Conservation (phyloP, 2,797 vertebrate genomes). For the Argentina silus region DNA sequence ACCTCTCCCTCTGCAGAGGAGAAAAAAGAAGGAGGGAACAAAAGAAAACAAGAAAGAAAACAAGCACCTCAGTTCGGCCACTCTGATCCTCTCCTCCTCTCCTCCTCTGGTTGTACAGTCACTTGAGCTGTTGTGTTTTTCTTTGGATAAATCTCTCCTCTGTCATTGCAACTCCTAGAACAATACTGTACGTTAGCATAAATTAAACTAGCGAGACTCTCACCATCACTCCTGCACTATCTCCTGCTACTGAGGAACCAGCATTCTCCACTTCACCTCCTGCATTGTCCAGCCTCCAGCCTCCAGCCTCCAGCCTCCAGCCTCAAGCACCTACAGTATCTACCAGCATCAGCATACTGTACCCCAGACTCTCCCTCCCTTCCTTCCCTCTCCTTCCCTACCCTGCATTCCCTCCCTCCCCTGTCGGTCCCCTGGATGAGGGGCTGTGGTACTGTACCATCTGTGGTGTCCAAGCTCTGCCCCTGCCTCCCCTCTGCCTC, state of each 20-base stretch:
- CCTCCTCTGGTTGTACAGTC: background rate
- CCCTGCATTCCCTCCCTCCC: background rate
- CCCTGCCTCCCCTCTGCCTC: slow-evolving; percentile 28
- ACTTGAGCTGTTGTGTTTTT: slow-evolving; percentile 1
- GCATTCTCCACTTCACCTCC: background rate
- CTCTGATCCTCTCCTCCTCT: slow-evolving; percentile 18
- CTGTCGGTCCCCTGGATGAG: slow-evolving; percentile 6
- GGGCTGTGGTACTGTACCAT: slow-evolving; percentile 46
- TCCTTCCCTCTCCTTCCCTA: slow-evolving; percentile 6
- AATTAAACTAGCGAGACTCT: background rate
- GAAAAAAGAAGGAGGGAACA: slow-evolving; percentile 35
- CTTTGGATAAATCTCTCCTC: background rate
- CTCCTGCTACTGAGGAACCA: background rate
- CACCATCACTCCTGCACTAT: background rate
- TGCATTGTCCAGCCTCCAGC: background rate
- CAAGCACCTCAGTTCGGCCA: slow-evolving; percentile 29
- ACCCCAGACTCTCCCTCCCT: slow-evolving; percentile 18
- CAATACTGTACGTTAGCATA: background rate
- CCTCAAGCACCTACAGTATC: background rate
- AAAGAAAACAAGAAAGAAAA: slow-evolving; percentile 38
- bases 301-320: background rate
- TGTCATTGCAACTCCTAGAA: background rate
- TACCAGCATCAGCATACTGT: slow-evolving; percentile 1
- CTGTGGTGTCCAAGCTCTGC: slow-evolving; percentile 43
- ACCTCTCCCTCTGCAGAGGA: slow-evolving; percentile 30